Conservation (phyloP, 2,797 vertebrate genomes). For the Crocidura indochinensis region DNA sequence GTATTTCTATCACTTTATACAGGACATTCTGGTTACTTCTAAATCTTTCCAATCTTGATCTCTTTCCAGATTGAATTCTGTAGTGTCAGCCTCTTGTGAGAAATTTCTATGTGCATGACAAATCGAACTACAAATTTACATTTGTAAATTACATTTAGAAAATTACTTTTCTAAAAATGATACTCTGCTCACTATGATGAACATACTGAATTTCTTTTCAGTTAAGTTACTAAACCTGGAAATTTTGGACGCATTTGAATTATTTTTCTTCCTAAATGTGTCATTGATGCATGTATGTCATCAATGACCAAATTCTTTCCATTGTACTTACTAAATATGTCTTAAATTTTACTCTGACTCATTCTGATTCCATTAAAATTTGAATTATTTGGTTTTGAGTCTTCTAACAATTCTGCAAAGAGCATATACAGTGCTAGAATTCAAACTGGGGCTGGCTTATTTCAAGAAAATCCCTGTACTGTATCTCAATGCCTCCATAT, state of each 20-base stretch:
- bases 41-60: not conserved
- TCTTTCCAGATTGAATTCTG: not conserved
- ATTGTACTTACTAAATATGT: not conserved
- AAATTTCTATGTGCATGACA: not conserved
- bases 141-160: too few species aligned
- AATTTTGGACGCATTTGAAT: not conserved
- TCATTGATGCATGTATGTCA: not conserved
- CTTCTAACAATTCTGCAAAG: too few species aligned
- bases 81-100: not conserved
- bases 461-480: too few species aligned
- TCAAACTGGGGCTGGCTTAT: too few species aligned
- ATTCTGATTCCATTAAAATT: not conserved
- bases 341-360: not conserved
- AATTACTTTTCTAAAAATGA: not conserved
- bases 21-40: not conserved
- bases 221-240: not conserved
- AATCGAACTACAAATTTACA: not conserved
- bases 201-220: constrained; percentile 7
- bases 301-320: constrained; percentile 40
- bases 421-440: too few species aligned
- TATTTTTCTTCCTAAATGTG: not conserved
- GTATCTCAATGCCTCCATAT: too few species aligned
- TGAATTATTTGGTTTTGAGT: too few species aligned
- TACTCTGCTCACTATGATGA: not conserved
- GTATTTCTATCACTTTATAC: not conserved